These are phyloP conservation scores for Xiphorhynchus elegans DNA, from an alignment of 2,113 vertebrate genomes.

Conservation along the genomic window DNA sequence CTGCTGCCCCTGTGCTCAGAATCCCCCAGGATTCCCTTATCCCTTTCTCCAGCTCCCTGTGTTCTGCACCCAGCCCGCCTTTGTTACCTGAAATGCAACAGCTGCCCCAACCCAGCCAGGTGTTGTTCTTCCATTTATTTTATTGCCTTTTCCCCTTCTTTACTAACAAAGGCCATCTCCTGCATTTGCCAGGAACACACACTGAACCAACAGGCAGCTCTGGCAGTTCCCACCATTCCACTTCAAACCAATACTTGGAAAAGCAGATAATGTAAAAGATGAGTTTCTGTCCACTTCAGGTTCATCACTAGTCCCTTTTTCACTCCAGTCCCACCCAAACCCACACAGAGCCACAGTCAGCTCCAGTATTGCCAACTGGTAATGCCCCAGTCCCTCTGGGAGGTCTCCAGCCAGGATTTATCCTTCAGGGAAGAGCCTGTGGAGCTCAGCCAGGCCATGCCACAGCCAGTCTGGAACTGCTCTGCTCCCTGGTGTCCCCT, in stretches of 20 bases:
- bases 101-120: neutral
- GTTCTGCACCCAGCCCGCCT: neutral
- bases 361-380: neutral
- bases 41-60: neutral
- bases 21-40: fast-evolving
- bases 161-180: fast-evolving
- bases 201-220: fast-evolving
- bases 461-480: fast-evolving
- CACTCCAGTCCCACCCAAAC: neutral
- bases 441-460: neutral
- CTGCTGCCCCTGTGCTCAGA: neutral
- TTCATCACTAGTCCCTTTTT: no score
- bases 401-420: neutral
- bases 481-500: fast-evolving
- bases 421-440: neutral
- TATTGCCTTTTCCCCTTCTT: neutral
- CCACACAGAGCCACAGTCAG: fast-evolving
- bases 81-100: neutral
- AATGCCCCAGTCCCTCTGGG: fast-evolving
- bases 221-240: neutral
- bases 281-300: neutral
- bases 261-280: fast-evolving
- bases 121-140: neutral
- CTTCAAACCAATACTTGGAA: neutral
- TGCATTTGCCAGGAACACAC: neutral